phyloP scores from a whole-genome alignment of 2,888 invertebrate species.

The Caradrina kadenii region DNA sequence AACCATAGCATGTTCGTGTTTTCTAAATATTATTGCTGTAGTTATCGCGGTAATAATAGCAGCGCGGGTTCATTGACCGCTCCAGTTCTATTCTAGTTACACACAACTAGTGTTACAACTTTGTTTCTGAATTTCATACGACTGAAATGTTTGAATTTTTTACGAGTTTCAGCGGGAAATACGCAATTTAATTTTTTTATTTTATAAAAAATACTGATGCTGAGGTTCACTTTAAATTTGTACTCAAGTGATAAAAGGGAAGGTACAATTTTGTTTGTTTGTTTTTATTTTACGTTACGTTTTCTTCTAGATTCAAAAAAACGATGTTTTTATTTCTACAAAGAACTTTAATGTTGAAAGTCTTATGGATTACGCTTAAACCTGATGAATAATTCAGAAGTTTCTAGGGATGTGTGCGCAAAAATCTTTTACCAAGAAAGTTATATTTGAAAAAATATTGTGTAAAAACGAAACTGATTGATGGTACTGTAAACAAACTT shows the following conservation, averaged over 20 bases:
- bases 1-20: conserved; percentile 74
- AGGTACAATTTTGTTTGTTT: background rate
- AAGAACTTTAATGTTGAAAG: conserved; percentile 9
- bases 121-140: conserved; percentile 74
- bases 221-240: too few relatives aligned
- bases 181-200: too few relatives aligned
- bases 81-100: conserved; percentile 85
- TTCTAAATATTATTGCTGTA: conserved; percentile 78
- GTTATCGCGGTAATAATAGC: conserved; percentile 85
- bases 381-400: conserved; percentile 24
- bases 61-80: conserved; percentile 81
- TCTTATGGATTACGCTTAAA: conserved; percentile 23
- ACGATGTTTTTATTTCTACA: conserved; percentile 25
- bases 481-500: conserved; percentile 49
- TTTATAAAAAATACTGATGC: too few relatives aligned
- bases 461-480: conserved; percentile 28
- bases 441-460: conserved; percentile 12
- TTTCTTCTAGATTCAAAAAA: conserved; percentile 21
- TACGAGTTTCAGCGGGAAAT: conserved; percentile 19
- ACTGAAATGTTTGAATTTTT: conserved; percentile 58
- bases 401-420: conserved; percentile 20
- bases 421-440: conserved; percentile 17
- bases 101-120: conserved; percentile 67
- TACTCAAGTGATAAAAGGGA: too few relatives aligned
- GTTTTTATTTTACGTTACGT: conserved; percentile 1